A percentile compares a stretch with the other conserved stretches of the same genome.
These are phyloP conservation scores for Meriones psammophilus DNA, from an alignment of 2,797 vertebrate genomes.

Conservation along the genomic window DNA sequence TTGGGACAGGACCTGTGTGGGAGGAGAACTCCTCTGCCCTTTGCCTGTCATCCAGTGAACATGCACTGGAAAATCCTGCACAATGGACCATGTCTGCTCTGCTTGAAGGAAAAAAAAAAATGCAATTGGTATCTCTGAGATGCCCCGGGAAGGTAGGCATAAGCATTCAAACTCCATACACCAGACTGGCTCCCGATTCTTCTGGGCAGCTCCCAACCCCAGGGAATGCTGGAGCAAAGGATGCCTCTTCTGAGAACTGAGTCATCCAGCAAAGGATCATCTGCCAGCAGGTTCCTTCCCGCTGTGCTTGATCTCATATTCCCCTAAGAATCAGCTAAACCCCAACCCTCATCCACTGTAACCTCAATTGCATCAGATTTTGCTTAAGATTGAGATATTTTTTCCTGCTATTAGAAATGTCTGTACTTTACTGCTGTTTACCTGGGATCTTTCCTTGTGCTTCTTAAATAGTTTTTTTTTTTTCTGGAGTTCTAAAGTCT, in stretches of 20 bases:
- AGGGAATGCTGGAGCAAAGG: conserved; percentile 58
- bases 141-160: neutral
- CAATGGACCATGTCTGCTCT: neutral
- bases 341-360: conserved; percentile 4
- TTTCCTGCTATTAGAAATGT: conserved; percentile 27
- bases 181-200: conserved; percentile 9
- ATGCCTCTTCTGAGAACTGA: neutral
- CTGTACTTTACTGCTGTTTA: neutral
- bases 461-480: conserved; percentile 59
- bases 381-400: conserved; percentile 41
- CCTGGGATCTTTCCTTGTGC: conserved; percentile 48
- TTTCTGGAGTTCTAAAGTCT: conserved; percentile 24
- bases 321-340: conserved; percentile 13
- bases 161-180: neutral
- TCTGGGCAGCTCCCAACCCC: conserved; percentile 1
- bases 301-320: neutral
- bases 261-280: conserved; percentile 32
- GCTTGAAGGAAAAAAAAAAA: neutral
- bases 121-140: neutral
- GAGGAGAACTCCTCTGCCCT: neutral
- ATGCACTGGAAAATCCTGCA: neutral
- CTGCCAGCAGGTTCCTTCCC: conserved; percentile 17
- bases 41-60: neutral
- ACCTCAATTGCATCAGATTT: neutral
- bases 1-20: neutral